Evolutionary conservation across 2,797 vertebrate species (phyloP), one percentile per base, ranked within the genome.

Genomic region (Erethizon dorsatum): DNA sequence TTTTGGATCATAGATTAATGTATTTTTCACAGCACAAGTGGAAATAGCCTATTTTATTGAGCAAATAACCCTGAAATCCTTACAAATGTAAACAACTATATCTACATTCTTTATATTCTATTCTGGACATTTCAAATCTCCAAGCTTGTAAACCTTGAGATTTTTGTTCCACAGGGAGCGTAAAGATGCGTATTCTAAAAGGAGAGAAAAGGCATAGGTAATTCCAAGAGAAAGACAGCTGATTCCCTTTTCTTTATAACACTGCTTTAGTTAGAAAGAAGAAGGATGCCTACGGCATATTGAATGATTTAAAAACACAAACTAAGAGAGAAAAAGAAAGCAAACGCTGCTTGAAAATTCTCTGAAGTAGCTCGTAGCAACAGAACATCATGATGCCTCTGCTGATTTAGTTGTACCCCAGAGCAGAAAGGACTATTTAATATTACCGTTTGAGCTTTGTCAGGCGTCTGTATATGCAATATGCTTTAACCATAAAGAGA

Each of bases 281-380:
- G 31, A 79, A 12, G 5, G 11, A 7, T 83, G 50, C 22, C 37
- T 15, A 77, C 65, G 88, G 61, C 41, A 96, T 86, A 92, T 54
- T 83, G 57, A 69, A 71, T n/a, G 13, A 57, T 59, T 97, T 93
- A 79, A 90, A 98, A 98, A 97, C 88, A 71, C 31, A 95, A 97
- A 59, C 28, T 26, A 85, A 80, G 0, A 0, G 0, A 24, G 3
- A 26, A 86, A 93, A 88, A 90, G 10, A 31, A 56, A 57, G 47
- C 14, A 4, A 50, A 52, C 9, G 2, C 45, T 90, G 61, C 15
- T 31, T 63, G 59, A 84, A 12, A 37, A 88, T 5, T 50, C 20
- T 91, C 59, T 59, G 45, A 90, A 80, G 24, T n/a, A 37, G 45
- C 13, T 96, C 84, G 80, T 24, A 83, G 78, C 45, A 83, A 12